Evolutionary conservation across 2,888 invertebrate genomes (phyloP), one percentile per base, ranked within the genome.

Genomic region (Acrobasis suavella): DNA sequence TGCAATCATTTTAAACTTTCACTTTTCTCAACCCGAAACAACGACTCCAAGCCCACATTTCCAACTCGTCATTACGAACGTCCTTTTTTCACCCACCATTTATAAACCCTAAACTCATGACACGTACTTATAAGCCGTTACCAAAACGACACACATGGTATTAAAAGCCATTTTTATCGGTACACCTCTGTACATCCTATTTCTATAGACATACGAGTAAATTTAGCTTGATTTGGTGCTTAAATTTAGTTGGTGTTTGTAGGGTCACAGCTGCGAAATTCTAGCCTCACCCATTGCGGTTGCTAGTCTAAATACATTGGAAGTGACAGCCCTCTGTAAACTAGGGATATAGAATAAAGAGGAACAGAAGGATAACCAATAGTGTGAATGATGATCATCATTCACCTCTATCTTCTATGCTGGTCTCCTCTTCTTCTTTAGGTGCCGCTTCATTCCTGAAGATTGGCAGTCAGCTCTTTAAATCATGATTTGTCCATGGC

Each of bases 281-380:
- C 78, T 81, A 78, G 83, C 81, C 77, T 79, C 77, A 80, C 80
- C 76, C 79, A 78, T 84, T 85, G 87, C 73, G 87, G 87, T 84
- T 70, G 70, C 65, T 75, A 72, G 80, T 77, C 85, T 85, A 84
- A 86, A 86, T 83, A 83, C 78, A 76, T 74, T 80, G 78, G 69
- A 73, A 72, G 71, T 74, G 74, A 74, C 80, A 72, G 71, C 69
- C 74, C 69, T 69, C 14, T 77, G 80, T 75, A 77, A 76, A 79
- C 74, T 73, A 54, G 68, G 67, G 46, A 14, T 7, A 38, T 38
- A 42, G 16, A 56, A 42, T 56, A 56, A 22, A 46, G 46, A 46
- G 10, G 3, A 46, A n/a, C 6, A 14, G 46, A 46, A 46, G 46
- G 46, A 14, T 46, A 46, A 14, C 14, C 8, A 7, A 32, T 32